Percentiles rank a stretch among this genome's conserved stretches.
phyloP scores from a whole-genome alignment of 2,888 invertebrate genomes.

The Cantharis rufa region DNA sequence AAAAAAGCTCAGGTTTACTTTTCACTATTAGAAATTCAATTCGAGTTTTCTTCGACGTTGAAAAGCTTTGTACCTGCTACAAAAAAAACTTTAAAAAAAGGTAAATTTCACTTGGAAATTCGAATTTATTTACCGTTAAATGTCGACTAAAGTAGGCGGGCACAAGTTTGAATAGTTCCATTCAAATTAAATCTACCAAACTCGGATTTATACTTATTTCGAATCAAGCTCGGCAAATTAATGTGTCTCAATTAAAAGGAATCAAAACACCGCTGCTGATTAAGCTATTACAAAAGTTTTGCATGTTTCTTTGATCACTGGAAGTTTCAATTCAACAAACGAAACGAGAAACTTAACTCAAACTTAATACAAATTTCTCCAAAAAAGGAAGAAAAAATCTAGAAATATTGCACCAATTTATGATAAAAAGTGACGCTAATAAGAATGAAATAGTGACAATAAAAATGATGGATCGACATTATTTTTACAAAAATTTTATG shows the following conservation, averaged over 20 bases:
- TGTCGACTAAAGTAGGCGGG: neutral
- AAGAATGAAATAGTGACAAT: neutral
- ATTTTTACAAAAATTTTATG: conserved; percentile 14
- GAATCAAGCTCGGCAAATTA: neutral
- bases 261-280: neutral
- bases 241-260: neutral
- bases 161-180: neutral
- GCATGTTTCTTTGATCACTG: neutral
- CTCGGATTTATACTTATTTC: neutral
- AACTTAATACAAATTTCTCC: neutral
- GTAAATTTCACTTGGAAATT: neutral
- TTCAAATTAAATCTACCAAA: neutral
- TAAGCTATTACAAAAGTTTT: neutral
- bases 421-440: neutral
- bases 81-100: neutral
- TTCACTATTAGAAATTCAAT: conserved; percentile 30
- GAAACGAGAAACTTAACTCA: neutral
- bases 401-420: neutral
- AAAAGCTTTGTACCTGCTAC: neutral
- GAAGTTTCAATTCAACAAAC: neutral
- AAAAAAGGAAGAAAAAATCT: neutral
- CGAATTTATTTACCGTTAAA: conserved; percentile 22
- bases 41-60: conserved; percentile 2
- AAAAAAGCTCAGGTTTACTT: conserved; percentile 21
- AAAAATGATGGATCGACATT: conserved; percentile 9